These are phyloP conservation scores for Clamator glandarius DNA, from an alignment of 2,797 vertebrate genomes.

Conservation along the genomic window DNA sequence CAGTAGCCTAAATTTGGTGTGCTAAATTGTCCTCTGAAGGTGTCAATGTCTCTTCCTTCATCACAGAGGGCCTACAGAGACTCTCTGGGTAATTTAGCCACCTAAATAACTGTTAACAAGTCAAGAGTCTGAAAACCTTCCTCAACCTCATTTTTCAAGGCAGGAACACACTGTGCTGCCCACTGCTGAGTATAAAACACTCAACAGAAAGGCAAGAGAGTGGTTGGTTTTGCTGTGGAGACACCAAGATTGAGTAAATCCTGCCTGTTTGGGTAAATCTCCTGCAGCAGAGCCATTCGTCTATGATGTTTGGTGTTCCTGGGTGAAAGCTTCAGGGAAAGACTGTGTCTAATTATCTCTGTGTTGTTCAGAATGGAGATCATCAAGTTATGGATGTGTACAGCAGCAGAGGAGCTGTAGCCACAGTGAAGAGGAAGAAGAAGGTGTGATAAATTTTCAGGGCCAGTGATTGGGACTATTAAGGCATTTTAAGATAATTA, in stretches of 20 bases:
- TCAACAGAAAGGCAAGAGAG: background rate
- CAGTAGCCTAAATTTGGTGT: background rate
- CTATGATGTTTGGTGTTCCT: background rate
- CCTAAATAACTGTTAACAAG: background rate
- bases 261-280: too few species aligned
- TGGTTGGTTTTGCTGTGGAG: background rate
- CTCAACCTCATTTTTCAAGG: background rate
- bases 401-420: background rate
- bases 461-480: background rate
- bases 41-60: background rate
- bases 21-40: background rate
- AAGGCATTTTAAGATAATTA: background rate
- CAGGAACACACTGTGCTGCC: background rate
- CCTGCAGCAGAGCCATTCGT: background rate
- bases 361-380: background rate
- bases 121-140: background rate
- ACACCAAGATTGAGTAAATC: fast-evolving
- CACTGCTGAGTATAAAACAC: background rate
- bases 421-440: background rate
- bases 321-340: background rate
- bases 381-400: fast-evolving
- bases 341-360: background rate
- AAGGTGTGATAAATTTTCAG: background rate
- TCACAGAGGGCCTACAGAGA: background rate
- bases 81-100: background rate